These are phyloP conservation scores for Pterocles burchelli DNA, from an alignment of 2,113 vertebrate species.

Conservation along the genomic window DNA sequence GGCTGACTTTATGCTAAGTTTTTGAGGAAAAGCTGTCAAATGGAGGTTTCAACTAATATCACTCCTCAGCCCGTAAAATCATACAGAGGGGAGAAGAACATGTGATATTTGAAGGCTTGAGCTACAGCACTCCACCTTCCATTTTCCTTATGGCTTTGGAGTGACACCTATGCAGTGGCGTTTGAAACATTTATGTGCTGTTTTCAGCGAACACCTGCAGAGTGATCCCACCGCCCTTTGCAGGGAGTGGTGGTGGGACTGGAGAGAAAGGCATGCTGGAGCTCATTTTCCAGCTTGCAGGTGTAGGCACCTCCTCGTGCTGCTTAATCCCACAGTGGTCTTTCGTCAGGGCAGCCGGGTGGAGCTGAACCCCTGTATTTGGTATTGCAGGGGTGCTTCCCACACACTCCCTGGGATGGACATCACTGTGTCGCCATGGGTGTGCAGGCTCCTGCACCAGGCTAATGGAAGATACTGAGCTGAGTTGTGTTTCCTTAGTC, in stretches of 20 bases:
- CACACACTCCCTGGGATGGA: not conserved
- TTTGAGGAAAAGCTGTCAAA: conserved; percentile 31
- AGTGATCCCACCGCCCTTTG: not conserved
- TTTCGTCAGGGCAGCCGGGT: not conserved
- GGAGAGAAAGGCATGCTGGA: not conserved
- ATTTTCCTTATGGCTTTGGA: not conserved
- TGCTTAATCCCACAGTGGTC: not conserved
- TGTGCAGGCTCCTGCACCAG: rapidly evolving
- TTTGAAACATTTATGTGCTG: conserved; percentile 30
- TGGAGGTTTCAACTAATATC: conserved; percentile 8
- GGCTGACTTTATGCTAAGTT: not conserved
- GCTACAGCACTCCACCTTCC: not conserved
- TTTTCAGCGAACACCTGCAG: not conserved
- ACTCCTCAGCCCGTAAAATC: not conserved
- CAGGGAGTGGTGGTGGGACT: not conserved
- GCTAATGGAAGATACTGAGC: not conserved
- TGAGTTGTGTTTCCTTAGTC: not conserved
- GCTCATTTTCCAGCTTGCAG: not conserved
- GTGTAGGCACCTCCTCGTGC: not conserved
- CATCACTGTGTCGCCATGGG: no score
- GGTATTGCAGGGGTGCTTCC: not conserved
- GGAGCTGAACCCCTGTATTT: not conserved
- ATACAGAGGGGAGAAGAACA: not conserved
- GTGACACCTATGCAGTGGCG: not conserved
- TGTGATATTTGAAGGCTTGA: not conserved